Percentiles rank a stretch among this genome's conserved stretches.
Evolutionary conservation across 1,140 invertebrate genomes (phyloP).

Genomic region (Scaptomyza montana): DNA sequence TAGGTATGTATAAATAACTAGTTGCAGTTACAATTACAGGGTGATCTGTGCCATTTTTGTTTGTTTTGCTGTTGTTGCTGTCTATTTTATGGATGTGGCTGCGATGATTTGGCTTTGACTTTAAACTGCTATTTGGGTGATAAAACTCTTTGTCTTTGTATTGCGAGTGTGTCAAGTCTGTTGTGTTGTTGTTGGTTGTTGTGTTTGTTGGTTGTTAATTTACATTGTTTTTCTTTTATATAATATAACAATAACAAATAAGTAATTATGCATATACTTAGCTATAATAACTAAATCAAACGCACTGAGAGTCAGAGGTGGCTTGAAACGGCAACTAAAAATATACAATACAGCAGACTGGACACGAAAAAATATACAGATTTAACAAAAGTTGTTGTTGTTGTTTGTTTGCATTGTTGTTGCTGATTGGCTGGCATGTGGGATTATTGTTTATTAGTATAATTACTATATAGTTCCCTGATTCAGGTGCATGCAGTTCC

Average conservation of each 20-base stretch:
- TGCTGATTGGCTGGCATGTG: not conserved
- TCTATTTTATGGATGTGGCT: conserved; percentile 34
- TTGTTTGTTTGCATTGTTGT: not conserved
- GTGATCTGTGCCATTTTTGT: not conserved
- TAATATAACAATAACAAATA: conserved; percentile 74
- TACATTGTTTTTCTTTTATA: conserved; percentile 39
- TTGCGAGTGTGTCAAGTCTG: conserved; percentile 43
- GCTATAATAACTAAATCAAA: conserved; percentile 74
- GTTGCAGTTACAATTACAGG: conserved; percentile 56
- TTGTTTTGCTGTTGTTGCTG: conserved; percentile 21
- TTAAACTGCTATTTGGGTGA: conserved; percentile 50
- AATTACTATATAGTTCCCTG: conserved; percentile 5
- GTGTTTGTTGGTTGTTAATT: conserved; percentile 43
- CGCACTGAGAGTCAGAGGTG: conserved; percentile 28
- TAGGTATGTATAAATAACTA: conserved; percentile 60
- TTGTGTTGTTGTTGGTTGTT: conserved; percentile 34
- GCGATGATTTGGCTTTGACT: conserved; percentile 68
- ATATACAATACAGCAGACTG: conserved; percentile 44
- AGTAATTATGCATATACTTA: conserved; percentile 62
- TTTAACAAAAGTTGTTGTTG: not conserved
- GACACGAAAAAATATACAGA: conserved; percentile 21
- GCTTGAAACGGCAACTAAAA: conserved; percentile 55
- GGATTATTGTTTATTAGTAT: not conserved
- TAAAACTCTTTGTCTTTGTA: conserved; percentile 12
- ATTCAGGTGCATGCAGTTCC: conserved; percentile 26